Evolutionary conservation across 2,888 invertebrate genomes (phyloP), one percentile per base, ranked within the genome.

Genomic region (Yponomeuta sedellus): DNA sequence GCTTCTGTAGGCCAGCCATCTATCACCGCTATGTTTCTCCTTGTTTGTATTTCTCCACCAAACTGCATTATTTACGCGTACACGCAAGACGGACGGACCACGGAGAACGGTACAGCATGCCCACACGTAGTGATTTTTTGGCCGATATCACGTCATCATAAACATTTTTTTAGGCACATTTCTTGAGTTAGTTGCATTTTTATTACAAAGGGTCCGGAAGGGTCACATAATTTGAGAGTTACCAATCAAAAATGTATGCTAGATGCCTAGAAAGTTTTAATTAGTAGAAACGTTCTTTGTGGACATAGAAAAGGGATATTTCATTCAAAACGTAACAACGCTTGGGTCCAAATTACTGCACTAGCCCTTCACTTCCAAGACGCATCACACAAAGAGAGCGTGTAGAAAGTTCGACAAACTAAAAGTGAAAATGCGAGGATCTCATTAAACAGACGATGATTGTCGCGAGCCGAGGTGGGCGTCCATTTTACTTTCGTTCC

Each of bases 61-160:
- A 52, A 52, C 44, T 52, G 44, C 44, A 52, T 52, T 52, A 52
- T 52, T 52, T 52, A 52, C 44, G 44, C 44, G 44, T 52, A 52
- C 44, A 52, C 44, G 44, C 44, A 52, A 52, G 44, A 52, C 44
- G 44, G 44, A 52, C 44, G 16, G 16, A 52, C 16, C 44, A 16
- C 44, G 44, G 16, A 63, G 63, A 81, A 88, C 88, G 86, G 88
- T 81, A 85, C 71, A 69, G 69, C 82, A 72, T 80, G 83, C 85
- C 81, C 83, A 82, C 85, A 82, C 87, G 87, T 79, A 72, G 72
- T 68, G 66, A 69, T 19, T 76, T 76, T 66, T 64, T 44, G 44
- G 59, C 20, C 58, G 65, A 58, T 56, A 52, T 64, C 75, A 69
- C 73, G 73, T 75, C 76, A 77, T 78, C 78, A 75, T 74, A 77